These are phyloP conservation scores for Oryzias celebensis DNA, from an alignment of 2,113 vertebrate genomes.

Conservation along the genomic window DNA sequence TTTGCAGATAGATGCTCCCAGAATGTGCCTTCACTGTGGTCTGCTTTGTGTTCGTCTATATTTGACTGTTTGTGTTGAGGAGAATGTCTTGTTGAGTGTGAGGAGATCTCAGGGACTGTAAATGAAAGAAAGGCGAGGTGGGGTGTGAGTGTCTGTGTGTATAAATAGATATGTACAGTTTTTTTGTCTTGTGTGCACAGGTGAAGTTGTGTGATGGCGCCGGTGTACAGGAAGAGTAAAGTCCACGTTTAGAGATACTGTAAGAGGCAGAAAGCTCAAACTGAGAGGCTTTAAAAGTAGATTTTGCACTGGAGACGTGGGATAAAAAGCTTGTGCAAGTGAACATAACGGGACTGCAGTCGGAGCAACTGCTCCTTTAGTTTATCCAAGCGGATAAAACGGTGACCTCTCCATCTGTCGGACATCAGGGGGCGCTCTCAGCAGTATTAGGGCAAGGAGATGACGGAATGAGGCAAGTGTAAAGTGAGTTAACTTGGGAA, in stretches of 20 bases:
- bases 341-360: constrained; percentile 6
- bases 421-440: constrained; percentile 25
- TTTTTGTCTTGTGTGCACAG: constrained; percentile 25
- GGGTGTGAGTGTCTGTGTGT: neutral
- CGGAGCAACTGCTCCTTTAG: neutral
- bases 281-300: constrained; percentile 50
- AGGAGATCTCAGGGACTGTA: constrained; percentile 78
- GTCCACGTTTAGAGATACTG: constrained; percentile 41
- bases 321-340: constrained; percentile 30
- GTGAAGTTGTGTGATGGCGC: constrained; percentile 11
- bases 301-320: constrained; percentile 56
- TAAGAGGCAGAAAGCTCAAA: constrained; percentile 20
- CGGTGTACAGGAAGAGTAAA: constrained; percentile 9
- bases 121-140: constrained; percentile 26
- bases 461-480: constrained; percentile 10
- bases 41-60: constrained; percentile 43
- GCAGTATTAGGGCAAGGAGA: neutral
- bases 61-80: constrained; percentile 43
- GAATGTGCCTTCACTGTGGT: constrained; percentile 74
- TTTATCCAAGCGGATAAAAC: too few species aligned
- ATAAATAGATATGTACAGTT: constrained; percentile 46
- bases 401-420: too few species aligned
- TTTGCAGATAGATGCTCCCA: constrained; percentile 54
- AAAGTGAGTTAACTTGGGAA: neutral
- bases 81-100: constrained; percentile 62